These are phyloP conservation scores for Heteractis magnifica DNA, from an alignment of 92 coral and sea anemone species.

Conservation along the genomic window DNA sequence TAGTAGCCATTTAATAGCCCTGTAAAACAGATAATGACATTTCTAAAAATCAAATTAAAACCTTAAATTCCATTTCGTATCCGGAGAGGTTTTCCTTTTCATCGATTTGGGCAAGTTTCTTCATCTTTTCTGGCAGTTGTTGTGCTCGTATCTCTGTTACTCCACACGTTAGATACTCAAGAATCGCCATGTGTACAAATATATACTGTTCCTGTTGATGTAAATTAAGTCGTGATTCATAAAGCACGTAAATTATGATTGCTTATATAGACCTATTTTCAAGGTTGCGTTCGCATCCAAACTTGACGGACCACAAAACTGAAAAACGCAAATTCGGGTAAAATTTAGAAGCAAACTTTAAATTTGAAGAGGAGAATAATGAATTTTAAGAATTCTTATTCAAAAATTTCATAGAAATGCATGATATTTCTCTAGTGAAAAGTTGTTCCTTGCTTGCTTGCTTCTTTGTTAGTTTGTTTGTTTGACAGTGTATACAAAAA, in stretches of 20 bases:
- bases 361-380: too few species aligned
- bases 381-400: too few species aligned
- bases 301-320: too few species aligned
- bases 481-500: too few species aligned
- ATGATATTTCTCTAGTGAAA: neutral
- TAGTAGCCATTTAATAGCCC: too few species aligned
- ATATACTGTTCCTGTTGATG: slow-evolving; percentile 55
- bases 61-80: slow-evolving; percentile 45
- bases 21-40: neutral
- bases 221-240: too few species aligned
- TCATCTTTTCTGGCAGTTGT: slow-evolving; percentile 37
- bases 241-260: too few species aligned
- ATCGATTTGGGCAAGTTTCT: slow-evolving; percentile 30
- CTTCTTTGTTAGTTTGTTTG: neutral
- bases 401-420: too few species aligned
- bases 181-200: slow-evolving; percentile 55
- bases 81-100: slow-evolving; percentile 31
- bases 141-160: slow-evolving; percentile 58
- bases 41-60: neutral
- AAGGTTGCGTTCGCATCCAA: too few species aligned
- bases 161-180: slow-evolving; percentile 63
- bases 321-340: too few species aligned
- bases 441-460: neutral
- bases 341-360: too few species aligned
- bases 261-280: too few species aligned